phyloP scores from a whole-genome alignment of 2,888 invertebrate species.

The Drosophila gaucha region DNA sequence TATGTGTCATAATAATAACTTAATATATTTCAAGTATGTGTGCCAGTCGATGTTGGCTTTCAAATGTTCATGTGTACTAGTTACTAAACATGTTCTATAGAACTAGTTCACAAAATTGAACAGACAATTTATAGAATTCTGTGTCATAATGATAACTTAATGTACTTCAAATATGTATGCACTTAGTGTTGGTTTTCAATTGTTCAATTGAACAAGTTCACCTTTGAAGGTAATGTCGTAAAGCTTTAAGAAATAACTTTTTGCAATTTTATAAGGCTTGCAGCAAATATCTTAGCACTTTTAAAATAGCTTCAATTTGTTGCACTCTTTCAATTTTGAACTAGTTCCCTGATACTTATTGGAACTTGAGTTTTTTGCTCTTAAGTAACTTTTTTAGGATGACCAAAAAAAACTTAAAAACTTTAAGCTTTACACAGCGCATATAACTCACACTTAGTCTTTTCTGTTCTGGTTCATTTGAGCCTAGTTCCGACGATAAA shows the following conservation, averaged over 20 bases:
- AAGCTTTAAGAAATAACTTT: too few relatives aligned
- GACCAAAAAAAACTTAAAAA: too few relatives aligned
- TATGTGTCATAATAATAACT: too few relatives aligned
- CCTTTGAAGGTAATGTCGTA: too few relatives aligned
- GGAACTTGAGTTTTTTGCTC: not conserved
- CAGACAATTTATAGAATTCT: too few relatives aligned
- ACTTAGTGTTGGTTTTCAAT: not conserved
- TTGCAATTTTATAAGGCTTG: too few relatives aligned
- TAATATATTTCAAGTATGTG: too few relatives aligned
- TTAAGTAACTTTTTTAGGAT: too few relatives aligned
- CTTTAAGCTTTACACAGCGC: not conserved
- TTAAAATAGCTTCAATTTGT: too few relatives aligned
- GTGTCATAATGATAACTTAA: too few relatives aligned
- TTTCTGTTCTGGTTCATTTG: not conserved
- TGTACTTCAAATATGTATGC: too few relatives aligned
- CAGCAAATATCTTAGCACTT: too few relatives aligned
- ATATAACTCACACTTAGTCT: not conserved
- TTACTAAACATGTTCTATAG: not conserved
- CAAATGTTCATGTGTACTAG: not conserved
- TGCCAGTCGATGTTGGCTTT: not conserved
- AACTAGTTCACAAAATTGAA: not conserved
- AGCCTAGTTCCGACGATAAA: not conserved
- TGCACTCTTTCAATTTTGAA: not conserved
- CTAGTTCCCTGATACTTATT: not conserved
- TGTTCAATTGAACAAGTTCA: slow-evolving; percentile 1